phyloP scores from a whole-genome alignment of 2,113 vertebrate genomes.

The Xiphorhynchus elegans region DNA sequence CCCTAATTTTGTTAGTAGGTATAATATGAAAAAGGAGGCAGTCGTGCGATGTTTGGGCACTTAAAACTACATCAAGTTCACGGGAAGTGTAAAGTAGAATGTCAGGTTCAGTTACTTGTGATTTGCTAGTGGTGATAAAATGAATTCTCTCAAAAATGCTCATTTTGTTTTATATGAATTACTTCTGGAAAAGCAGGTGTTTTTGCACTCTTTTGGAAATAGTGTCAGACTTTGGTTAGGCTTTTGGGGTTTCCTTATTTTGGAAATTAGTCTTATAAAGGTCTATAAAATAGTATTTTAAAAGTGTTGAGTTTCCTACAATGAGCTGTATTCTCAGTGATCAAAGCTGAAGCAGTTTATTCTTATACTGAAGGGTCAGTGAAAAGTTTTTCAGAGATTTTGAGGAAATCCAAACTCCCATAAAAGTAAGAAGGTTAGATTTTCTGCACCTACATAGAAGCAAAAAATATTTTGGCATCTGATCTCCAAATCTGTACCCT shows the following conservation, averaged over 20 bases:
- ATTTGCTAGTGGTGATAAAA: neutral
- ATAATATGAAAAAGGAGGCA: neutral
- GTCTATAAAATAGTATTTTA: neutral
- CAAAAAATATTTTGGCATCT: neutral
- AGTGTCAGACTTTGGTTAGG: neutral
- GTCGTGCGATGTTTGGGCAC: neutral
- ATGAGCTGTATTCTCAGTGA: rapidly evolving
- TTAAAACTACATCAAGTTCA: neutral
- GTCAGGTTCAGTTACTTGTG: neutral
- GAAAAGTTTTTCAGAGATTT: neutral
- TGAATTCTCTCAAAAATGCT: neutral
- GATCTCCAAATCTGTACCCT: neutral
- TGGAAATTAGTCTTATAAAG: neutral
- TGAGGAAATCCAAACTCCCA: neutral
- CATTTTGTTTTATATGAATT: neutral
- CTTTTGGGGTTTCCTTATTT: neutral
- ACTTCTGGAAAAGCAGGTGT: neutral
- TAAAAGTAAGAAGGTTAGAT: neutral
- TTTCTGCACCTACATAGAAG: neutral
- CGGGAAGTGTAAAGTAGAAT: neutral
- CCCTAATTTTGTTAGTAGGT: neutral
- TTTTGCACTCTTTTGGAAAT: neutral
- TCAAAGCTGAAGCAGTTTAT: neutral
- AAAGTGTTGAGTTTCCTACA: neutral
- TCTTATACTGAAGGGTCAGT: neutral